phyloP scores from a whole-genome alignment of 1,140 invertebrate species.

The Tetramorium alpestre region DNA sequence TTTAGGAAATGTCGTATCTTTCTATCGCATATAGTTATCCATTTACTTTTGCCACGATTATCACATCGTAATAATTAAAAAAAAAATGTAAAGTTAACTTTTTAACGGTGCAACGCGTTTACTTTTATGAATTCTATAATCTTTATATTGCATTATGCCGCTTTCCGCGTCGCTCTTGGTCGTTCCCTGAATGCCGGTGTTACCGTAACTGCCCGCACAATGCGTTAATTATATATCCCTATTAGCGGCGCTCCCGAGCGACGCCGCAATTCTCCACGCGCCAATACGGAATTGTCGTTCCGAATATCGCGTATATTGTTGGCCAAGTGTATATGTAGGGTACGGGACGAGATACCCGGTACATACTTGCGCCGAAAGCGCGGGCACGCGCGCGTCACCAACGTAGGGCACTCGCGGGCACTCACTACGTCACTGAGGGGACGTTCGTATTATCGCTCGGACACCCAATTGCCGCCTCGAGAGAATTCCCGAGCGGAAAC shows the following conservation, averaged over 20 bases:
- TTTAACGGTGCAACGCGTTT: not conserved
- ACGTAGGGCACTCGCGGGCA: conserved; percentile 10
- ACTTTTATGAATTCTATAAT: not conserved
- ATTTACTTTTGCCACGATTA: not conserved
- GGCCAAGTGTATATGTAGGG: not conserved
- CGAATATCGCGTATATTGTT: conserved; percentile 12
- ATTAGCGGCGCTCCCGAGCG: conserved; percentile 29
- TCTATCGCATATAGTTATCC: not conserved
- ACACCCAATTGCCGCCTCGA: conserved; percentile 71
- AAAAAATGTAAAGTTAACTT: not conserved
- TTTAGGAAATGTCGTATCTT: not conserved
- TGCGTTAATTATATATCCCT: conserved; percentile 56
- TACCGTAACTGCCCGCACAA: conserved; percentile 43
- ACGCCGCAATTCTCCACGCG: conserved; percentile 28
- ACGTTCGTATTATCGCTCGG: conserved; percentile 69
- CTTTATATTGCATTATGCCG: not conserved
- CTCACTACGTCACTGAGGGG: conserved; percentile 62
- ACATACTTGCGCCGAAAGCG: conserved; percentile 55
- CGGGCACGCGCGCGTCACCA: conserved; percentile 52
- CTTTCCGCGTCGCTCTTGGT: not conserved
- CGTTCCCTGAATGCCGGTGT: conserved; percentile 11
- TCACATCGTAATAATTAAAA: not conserved
- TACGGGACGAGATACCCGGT: conserved; percentile 37
- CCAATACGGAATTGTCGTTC: conserved; percentile 13
- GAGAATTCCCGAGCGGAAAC: conserved; percentile 70